These are phyloP conservation scores for Opisthocomus hoazin DNA, from an alignment of 2,113 vertebrate species.

Conservation along the genomic window DNA sequence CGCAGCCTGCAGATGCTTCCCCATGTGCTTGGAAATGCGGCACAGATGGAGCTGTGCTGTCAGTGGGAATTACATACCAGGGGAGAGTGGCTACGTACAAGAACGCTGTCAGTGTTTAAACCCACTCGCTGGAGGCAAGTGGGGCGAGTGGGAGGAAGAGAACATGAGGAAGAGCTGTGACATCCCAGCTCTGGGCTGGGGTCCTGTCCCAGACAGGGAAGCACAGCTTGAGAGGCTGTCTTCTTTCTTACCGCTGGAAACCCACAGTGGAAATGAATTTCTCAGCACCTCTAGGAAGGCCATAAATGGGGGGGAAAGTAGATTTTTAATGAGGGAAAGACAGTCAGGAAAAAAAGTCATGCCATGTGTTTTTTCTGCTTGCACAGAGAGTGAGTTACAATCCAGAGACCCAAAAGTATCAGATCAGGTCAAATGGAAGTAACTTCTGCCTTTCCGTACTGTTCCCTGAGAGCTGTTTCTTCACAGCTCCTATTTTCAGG, in stretches of 20 bases:
- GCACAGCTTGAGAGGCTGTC: background rate
- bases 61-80: background rate
- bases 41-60: conserved; percentile 23
- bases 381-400: background rate
- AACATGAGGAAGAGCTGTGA: background rate
- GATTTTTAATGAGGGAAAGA: background rate
- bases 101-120: background rate
- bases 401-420: background rate
- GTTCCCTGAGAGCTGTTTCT: background rate
- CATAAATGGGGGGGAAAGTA: background rate
- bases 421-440: background rate
- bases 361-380: background rate
- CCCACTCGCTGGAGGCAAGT: background rate
- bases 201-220: background rate
- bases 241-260: background rate
- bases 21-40: background rate
- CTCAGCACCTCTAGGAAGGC: background rate
- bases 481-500: background rate
- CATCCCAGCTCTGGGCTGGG: background rate
- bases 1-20: conserved; percentile 3
- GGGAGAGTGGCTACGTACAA: background rate
- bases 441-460: background rate
- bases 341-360: background rate
- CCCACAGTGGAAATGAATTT: background rate
- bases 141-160: background rate